Base-by-base conservation (phyloP, 2,797 vertebrate genomes). In the Phrynocephalus forsythii region DNA sequence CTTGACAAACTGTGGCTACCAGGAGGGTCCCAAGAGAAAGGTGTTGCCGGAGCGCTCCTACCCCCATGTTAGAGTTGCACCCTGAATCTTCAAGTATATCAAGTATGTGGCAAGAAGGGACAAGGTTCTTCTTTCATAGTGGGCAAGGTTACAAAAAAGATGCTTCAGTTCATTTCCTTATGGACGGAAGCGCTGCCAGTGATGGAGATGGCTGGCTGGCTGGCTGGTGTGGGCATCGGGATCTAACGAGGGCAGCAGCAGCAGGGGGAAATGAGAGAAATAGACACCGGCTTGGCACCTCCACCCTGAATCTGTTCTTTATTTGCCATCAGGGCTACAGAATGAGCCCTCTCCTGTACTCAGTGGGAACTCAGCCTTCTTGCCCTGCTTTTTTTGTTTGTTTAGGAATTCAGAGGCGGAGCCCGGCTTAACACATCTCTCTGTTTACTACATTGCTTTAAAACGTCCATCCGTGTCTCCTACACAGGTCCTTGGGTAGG, bases 331-430 rank as follows among this genome's bases (percentile, higher is more conserved):
- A 50, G 75, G 67, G 66, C 66, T 38, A 72, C n/a, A 16, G 90
- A 91, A 81, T 3, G 85, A 89, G 91, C 71, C 88, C 28, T 6
- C 7, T 86, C 76, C 86, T 93, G 88, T 87, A 88, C 90, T 87
- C 86, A 79, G 71, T 89, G 83, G 85, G 84, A 90, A 28, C 83
- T 11, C 50, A 48, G 86, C 91, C 82, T 90, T 87, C 72, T 88
- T 91, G 87, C 85, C 78, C 28, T 67, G 87, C 87, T 87, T 13
- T n/a, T 16, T 50, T 38, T 79, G 11, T 90, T 92, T 84, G 88
- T 91, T 93, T 69, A 90, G 84, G 24, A 79, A 94, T 93, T 79
- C 89, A 92, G 84, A 87, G 67, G 66, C 20, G 26, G 89, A 4
- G 6, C 88, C 85, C 69, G 77, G 83, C 86, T 80, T 77, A 83